A percentile compares a stretch with the other conserved stretches of the same genome.
Conservation (phyloP, 2,888 invertebrate genomes). For the Drosophila limbata region DNA sequence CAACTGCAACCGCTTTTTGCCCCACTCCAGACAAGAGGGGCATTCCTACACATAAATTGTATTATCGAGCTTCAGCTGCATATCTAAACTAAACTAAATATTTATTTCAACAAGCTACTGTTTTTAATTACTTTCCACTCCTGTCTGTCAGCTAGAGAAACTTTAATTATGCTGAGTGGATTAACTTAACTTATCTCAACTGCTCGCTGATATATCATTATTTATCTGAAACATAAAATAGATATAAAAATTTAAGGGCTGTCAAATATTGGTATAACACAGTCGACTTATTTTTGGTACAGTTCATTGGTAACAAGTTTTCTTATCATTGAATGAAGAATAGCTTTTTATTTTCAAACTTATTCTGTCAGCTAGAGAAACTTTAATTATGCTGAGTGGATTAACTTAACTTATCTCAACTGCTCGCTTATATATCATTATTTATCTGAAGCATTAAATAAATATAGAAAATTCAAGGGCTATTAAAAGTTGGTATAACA, state of each 20-base stretch:
- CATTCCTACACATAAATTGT: constrained; percentile 44
- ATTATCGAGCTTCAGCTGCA: constrained; percentile 44
- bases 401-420: constrained; percentile 8
- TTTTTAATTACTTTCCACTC: constrained; percentile 36
- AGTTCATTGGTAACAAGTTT: too few relatives aligned
- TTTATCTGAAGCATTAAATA: neutral
- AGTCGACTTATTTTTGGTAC: too few relatives aligned
- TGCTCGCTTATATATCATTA: constrained; percentile 11
- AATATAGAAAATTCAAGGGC: neutral
- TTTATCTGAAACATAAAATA: neutral
- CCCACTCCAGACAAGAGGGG: neutral
- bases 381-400: constrained; percentile 2
- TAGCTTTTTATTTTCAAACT: too few relatives aligned
- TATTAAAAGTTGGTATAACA: too few relatives aligned
- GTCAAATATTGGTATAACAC: too few relatives aligned
- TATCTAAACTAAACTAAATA: constrained; percentile 43
- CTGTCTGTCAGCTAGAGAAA: constrained; percentile 9
- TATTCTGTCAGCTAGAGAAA: constrained; percentile 2
- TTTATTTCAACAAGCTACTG: constrained; percentile 51
- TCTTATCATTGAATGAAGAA: too few relatives aligned
- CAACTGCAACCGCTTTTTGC: constrained; percentile 1
- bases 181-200: constrained; percentile 8
- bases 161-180: constrained; percentile 2
- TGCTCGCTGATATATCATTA: constrained; percentile 11
- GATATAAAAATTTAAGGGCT: neutral